Evolutionary conservation across 1,140 invertebrate genomes (phyloP), one percentile per base, ranked within the genome.

Genomic region (Ceratosolen fusciceps): DNA sequence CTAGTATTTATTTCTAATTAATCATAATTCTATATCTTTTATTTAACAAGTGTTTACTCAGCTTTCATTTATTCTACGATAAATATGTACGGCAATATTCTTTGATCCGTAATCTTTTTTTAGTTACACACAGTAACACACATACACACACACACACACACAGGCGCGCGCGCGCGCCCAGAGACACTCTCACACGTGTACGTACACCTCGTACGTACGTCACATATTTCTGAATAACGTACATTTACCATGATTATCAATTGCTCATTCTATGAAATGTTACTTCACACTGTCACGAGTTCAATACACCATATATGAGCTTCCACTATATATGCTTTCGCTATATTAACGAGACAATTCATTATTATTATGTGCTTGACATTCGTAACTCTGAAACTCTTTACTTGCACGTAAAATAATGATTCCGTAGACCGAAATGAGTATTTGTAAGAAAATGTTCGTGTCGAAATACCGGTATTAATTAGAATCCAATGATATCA

Each of bases 11-110:
- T 70, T 49, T 52, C n/a, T 34, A 14, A 26, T 49, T 7, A 34
- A 58, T 26, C 52, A 58, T 56, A 54, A 34, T 24, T 71, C 39
- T 72, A 12, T 72, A 39, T 47, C 16, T 60, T 10, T 14, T 60
- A 60, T 68, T 70, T 56, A 71, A 71, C 54, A 31, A 54, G 62
- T 70, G 60, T 62, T 71, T 71, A 72, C 62, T 77, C 76, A 77
- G 37, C 76, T 77, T 78, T 49, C 39, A 72, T 65, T 73, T 52
- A 73, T 19, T 37, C 31, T 47, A n/a, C 24, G 7, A 58, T 4
- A 52, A 71, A 65, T 58, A 9, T 65, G 21, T 65, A 37, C 56
- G 3, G 31, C 12, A 34, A 70, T 56, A 37, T 70, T 26, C 43
- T 14, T 31, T 73, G 34, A 37, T 62, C 73, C 43, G 9, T 73